A percentile compares a stretch with the other conserved stretches of the same genome.
Conservation (phyloP, 2,113 vertebrate genomes). For the Galbula dea region DNA sequence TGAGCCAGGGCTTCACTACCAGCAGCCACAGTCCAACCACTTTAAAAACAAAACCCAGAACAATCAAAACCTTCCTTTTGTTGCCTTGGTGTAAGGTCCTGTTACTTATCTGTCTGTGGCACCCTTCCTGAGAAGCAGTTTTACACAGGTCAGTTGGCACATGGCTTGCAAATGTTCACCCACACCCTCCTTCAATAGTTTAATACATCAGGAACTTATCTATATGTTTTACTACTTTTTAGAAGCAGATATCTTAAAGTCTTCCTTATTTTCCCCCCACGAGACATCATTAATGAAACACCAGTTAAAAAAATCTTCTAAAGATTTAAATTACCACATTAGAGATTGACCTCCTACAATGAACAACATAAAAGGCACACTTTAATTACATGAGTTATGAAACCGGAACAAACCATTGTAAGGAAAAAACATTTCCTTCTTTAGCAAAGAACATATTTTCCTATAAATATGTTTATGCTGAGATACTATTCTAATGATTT, state of each 20-base stretch:
- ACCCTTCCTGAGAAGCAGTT: background rate
- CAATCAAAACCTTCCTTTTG: background rate
- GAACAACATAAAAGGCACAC: background rate
- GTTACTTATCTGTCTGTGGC: background rate
- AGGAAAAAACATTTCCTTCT: background rate
- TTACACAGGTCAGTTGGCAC: background rate
- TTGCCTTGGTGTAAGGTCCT: background rate
- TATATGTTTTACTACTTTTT: background rate
- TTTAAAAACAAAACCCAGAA: background rate
- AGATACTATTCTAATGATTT: background rate
- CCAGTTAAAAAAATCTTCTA: background rate
- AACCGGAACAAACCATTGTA: conserved; percentile 3
- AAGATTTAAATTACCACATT: background rate
- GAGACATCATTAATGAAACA: background rate
- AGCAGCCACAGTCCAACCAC: background rate
- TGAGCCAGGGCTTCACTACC: background rate
- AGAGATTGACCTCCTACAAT: background rate
- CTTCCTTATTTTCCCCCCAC: background rate
- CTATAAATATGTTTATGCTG: background rate
- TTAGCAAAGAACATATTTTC: background rate
- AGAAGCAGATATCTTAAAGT: background rate
- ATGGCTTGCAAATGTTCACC: background rate
- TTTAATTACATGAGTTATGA: conserved; percentile 13
- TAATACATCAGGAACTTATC: background rate
- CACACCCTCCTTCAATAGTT: background rate